Evolutionary conservation across 2,113 vertebrate species (phyloP).

Genomic region (Myrmophylax atrothorax): DNA sequence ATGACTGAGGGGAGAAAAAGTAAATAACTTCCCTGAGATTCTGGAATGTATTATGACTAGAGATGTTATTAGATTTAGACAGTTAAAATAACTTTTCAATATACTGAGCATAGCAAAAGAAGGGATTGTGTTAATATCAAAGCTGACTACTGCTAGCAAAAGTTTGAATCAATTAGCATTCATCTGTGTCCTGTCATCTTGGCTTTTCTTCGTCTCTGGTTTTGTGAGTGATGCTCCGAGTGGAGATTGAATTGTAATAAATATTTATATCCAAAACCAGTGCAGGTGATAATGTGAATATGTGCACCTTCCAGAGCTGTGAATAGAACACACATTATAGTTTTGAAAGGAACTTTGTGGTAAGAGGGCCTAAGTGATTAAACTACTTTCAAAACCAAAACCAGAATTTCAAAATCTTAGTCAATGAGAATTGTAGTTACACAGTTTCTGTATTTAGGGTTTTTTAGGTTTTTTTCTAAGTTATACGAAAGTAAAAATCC

Average conservation of each 20-base stretch:
- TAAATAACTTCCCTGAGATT: neutral
- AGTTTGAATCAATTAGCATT: slow-evolving; percentile 30
- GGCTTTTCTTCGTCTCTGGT: neutral
- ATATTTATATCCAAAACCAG: neutral
- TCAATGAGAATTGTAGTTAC: neutral
- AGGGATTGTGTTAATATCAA: slow-evolving; percentile 15
- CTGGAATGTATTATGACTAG: neutral
- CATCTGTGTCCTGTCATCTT: slow-evolving; percentile 18
- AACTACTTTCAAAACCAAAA: neutral
- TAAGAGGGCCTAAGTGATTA: neutral
- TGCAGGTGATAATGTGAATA: neutral
- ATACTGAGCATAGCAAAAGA: slow-evolving; percentile 9
- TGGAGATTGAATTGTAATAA: neutral
- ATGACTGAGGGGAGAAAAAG: neutral
- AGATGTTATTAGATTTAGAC: neutral
- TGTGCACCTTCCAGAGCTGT: neutral
- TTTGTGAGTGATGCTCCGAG: neutral
- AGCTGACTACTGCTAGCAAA: neutral
- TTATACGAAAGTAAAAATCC: neutral
- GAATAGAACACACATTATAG: neutral
- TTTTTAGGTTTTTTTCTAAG: neutral
- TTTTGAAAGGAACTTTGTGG: neutral
- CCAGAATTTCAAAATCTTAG: neutral
- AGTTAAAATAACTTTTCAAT: slow-evolving; percentile 52
- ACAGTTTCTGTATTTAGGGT: neutral